These are phyloP conservation scores for Aurelia sp. DNA, from an alignment of 30 jellyfish, hydroid and myxozoan species.

Conservation along the genomic window DNA sequence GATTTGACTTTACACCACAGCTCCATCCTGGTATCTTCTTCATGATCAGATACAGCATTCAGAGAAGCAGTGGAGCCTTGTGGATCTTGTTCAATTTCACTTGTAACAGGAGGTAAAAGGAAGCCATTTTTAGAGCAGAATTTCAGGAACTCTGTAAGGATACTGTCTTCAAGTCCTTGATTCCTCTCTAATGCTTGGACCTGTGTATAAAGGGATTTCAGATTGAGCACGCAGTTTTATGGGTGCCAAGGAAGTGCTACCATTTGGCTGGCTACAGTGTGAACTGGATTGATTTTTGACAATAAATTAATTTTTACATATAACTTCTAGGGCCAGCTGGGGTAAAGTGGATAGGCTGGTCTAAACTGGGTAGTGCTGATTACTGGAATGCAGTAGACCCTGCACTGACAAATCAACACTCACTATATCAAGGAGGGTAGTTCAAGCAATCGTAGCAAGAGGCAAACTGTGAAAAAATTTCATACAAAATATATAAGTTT, in stretches of 20 bases:
- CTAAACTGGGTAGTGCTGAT: too few species aligned
- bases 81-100: slow-evolving; percentile 10
- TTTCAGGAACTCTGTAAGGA: slow-evolving; percentile 65
- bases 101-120: slow-evolving; percentile 68
- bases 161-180: slow-evolving; percentile 82
- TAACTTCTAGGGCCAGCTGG: too few species aligned
- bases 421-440: too few species aligned
- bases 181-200: slow-evolving; percentile 82
- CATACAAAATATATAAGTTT: too few species aligned
- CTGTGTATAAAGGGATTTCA: slow-evolving; percentile 17
- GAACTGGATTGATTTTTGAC: too few species aligned
- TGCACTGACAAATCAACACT: too few species aligned
- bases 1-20: slow-evolving; percentile 53
- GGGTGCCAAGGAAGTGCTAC: neutral
- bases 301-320: too few species aligned
- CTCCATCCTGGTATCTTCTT: slow-evolving; percentile 36
- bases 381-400: too few species aligned
- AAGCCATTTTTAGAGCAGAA: slow-evolving; percentile 79
- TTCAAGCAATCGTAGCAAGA: too few species aligned
- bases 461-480: too few species aligned
- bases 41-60: slow-evolving; percentile 45
- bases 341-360: too few species aligned
- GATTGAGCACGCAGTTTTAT: too few species aligned
- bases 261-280: neutral
- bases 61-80: slow-evolving; percentile 66